Base-by-base conservation (phyloP, 2,797 vertebrate genomes). In the Coluber constrictor region DNA sequence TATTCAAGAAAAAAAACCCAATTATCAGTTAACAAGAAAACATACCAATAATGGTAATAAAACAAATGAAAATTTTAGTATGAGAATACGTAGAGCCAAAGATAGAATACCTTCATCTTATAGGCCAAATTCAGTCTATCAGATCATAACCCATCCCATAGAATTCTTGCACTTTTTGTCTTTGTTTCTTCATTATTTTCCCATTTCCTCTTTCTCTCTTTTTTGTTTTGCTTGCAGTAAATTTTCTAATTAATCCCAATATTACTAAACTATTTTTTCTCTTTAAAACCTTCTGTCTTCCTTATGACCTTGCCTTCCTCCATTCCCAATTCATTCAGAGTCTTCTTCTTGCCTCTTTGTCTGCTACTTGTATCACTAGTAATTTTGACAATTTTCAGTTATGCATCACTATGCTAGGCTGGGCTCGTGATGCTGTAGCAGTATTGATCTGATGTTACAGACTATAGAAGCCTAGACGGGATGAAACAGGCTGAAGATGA, bases 21-120 rank as follows among this genome's bases (percentile, higher is more conserved):
- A 47, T 18, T 90, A 37, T 74, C 29, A 93, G 7, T 63, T 18
- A 13, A 13, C 63, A 63, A 88, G 43, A 18, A 29, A 89, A 93
- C 1, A 90, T 70, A 63, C 0, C 3, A 32, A 32, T 94, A 93
- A 63, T 86, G 55, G 51, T 91, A 13, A 23, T 87, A 7, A 87
- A 83, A 10, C 93, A 23, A 92, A 5, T 93, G 8, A 93, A 70
- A 94, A 90, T 23, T 59, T 9, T 66, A 87, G 25, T 29, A 60
- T 61, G 27, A 91, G 20, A 61, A 60, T 91, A 51, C 0, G 57
- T n/a, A 83, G 83, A 47, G 2, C n/a, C 43, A 83, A 37, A 55
- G 15, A 16, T 54, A 55, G n/a, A 88, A 5, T 11, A 23, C 16
- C 29, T 56, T 12, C 20, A 47, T 10, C 20, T 47, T 83, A 47